A percentile compares a stretch with the other conserved stretches of the same genome.
Evolutionary conservation across 2,888 invertebrate species (phyloP).

Genomic region (Hipparchia semele): DNA sequence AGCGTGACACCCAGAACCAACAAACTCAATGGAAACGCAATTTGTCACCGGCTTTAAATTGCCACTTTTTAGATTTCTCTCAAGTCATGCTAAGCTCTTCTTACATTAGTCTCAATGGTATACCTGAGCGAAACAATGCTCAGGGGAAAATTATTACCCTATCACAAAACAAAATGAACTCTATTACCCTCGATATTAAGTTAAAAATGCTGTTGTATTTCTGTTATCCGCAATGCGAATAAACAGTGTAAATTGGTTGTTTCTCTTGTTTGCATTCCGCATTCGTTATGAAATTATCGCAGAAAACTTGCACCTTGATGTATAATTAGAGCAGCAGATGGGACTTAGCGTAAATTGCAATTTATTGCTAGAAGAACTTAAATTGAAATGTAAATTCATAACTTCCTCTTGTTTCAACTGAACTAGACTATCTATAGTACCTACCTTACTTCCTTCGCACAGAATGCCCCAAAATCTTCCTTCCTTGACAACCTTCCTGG

Average conservation of each 20-base stretch:
- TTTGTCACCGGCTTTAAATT: slow-evolving; percentile 2
- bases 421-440: background rate
- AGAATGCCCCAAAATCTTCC: too few species aligned
- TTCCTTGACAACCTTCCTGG: too few species aligned
- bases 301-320: slow-evolving; percentile 23
- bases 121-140: slow-evolving; percentile 41
- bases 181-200: background rate
- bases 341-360: slow-evolving; percentile 1
- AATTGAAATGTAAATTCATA: slow-evolving; percentile 11
- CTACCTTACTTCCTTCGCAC: too few species aligned
- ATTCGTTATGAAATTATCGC: slow-evolving; percentile 33
- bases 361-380: slow-evolving; percentile 6
- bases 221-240: slow-evolving; percentile 34
- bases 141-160: slow-evolving; percentile 33
- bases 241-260: slow-evolving; percentile 39
- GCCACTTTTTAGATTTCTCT: slow-evolving; percentile 33
- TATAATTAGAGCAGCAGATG: slow-evolving; percentile 21
- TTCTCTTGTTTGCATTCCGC: slow-evolving; percentile 39
- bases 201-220: slow-evolving; percentile 1
- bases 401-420: background rate
- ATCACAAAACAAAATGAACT: slow-evolving; percentile 20
- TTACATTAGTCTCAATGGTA: slow-evolving; percentile 40
- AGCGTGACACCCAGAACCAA: background rate
- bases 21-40: background rate
- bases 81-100: slow-evolving; percentile 38